Base-by-base conservation (phyloP, 2,797 vertebrate species). In the Pseudopleuronectes americanus region DNA sequence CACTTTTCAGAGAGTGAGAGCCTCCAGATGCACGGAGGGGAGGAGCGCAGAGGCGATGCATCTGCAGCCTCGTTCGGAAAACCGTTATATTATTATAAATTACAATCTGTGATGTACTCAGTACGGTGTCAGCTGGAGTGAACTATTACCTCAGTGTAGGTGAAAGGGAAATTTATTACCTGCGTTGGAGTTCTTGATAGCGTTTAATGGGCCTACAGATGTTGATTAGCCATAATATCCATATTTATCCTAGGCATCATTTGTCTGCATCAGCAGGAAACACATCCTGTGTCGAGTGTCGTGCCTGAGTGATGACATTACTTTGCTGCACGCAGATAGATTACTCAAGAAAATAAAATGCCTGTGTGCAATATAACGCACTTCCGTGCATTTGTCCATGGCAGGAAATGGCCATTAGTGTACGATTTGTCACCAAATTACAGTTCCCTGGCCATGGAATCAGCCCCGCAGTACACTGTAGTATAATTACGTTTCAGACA, bases 211-310 rank as follows among this genome's bases (percentile, higher is more conserved):
- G 53, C 53, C 65, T 71, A 47, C 74, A 80, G 76, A 89, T 83
- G 81, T 88, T 91, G 85, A 92, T 87, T 80, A 80, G 84, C 84
- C 80, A 85, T 91, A 87, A 89, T 90, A 82, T 86, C 71, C 65
- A 14, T 72, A 88, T 92, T 81, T 86, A 85, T 90, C 68, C 57
- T 38, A 38, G 45, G 59, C 45, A 48, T 76, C 77, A 82, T 90
- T 89, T 81, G 74, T 90, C 78, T 77, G 60, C 74, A 83, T 87
- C 83, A 84, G 77, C 72, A 83, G 62, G 77, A 87, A 89, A 81
- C 63, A 58, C 64, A 62, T 84, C 68, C 71, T 33, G 41, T 41
- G 41, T 48, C 67, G 84, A 80, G 64, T 43, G n/a, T 23, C 60
- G 7, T 38, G 47, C 57, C 66, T 71, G 72, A 89, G 16, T 51